A percentile compares a stretch with the other conserved stretches of the same genome.
Evolutionary conservation across 1,140 invertebrate species (phyloP).

Genomic region (Cyrtorhinus lividipennis): DNA sequence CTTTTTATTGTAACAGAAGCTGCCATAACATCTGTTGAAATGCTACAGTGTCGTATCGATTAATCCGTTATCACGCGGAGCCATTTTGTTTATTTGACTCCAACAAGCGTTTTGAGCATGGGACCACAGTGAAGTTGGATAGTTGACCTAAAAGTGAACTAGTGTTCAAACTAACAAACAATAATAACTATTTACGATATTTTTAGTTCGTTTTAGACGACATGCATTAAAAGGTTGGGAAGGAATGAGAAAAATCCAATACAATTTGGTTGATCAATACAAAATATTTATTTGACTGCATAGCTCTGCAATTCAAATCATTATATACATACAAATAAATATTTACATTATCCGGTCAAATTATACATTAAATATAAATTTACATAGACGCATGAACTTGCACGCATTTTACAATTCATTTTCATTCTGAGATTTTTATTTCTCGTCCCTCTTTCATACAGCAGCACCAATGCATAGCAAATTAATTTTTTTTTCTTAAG

Average conservation of each 20-base stretch:
- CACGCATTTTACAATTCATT: background rate
- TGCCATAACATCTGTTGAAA: background rate
- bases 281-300: constrained; percentile 5
- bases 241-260: too few species aligned
- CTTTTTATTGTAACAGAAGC: background rate
- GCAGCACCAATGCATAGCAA: constrained; percentile 13
- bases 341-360: background rate
- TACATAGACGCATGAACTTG: background rate
- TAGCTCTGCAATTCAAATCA: background rate
- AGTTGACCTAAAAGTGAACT: too few species aligned
- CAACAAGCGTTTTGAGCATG: too few species aligned
- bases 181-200: too few species aligned
- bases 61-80: too few species aligned
- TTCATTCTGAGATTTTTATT: background rate
- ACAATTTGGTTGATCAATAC: constrained; percentile 2
- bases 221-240: too few species aligned
- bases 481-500: too few species aligned
- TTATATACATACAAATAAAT: background rate
- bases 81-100: too few species aligned
- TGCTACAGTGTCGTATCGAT: background rate
- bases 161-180: too few species aligned
- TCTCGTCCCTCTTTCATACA: background rate
- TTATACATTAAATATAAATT: constrained; percentile 2
- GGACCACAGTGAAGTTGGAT: too few species aligned
- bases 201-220: too few species aligned